Evolutionary conservation across 2,113 vertebrate species (phyloP).

Genomic region (Saiga tatarica): DNA sequence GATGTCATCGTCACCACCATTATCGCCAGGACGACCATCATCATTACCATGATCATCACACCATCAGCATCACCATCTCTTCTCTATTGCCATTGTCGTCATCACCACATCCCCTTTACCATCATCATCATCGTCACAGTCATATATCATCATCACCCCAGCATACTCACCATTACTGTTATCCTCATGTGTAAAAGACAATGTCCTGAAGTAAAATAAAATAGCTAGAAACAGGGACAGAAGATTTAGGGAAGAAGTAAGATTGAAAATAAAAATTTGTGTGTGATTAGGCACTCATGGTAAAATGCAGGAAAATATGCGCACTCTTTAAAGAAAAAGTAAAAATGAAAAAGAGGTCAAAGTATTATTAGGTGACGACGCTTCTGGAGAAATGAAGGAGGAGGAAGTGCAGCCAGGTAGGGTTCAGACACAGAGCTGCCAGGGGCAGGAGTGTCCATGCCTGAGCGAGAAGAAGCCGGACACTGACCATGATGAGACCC

Average conservation of each 20-base stretch:
- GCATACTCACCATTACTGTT: not conserved
- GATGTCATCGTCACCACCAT: not conserved
- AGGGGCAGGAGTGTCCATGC: not conserved
- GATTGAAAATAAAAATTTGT: not conserved
- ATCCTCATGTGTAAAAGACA: not conserved
- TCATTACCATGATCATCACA: not conserved
- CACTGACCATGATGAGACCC: fast-evolving
- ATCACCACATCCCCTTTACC: not conserved
- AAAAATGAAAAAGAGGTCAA: not conserved
- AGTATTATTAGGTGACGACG: fast-evolving
- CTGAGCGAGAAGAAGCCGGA: fast-evolving
- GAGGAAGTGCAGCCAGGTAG: not conserved
- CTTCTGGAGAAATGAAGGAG: not conserved
- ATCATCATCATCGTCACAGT: not conserved
- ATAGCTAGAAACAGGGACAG: not conserved
- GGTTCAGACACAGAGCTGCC: not conserved
- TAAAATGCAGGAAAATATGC: not conserved
- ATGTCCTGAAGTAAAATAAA: not conserved
- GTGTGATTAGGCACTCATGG: not conserved
- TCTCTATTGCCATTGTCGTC: not conserved
- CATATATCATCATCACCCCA: not conserved
- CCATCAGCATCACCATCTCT: not conserved
- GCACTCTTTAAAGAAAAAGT: not conserved
- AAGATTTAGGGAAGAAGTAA: not conserved
- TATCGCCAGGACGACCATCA: fast-evolving